phyloP scores from a whole-genome alignment of 2,888 invertebrate species.

The Nysson spinosus region DNA sequence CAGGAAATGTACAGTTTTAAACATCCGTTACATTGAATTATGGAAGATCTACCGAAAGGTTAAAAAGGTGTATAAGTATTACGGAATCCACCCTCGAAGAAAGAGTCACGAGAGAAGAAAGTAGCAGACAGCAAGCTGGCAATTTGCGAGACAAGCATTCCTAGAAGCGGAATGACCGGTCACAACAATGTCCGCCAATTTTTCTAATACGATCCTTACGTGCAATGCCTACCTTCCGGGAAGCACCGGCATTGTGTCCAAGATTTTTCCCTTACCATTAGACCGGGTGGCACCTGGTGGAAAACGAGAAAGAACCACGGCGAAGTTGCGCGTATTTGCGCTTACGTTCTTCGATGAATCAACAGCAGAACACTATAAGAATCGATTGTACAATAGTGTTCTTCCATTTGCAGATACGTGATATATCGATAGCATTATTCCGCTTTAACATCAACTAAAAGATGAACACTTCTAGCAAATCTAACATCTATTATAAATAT shows the following conservation, averaged over 20 bases:
- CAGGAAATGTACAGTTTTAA: too few relatives aligned
- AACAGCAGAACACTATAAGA: constrained; percentile 47
- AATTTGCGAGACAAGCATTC: constrained; percentile 66
- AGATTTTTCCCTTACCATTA: constrained; percentile 51
- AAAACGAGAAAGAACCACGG: constrained; percentile 49
- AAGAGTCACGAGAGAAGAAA: constrained; percentile 4
- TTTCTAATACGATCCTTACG: constrained; percentile 61
- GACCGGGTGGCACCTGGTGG: constrained; percentile 39
- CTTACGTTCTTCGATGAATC: constrained; percentile 48
- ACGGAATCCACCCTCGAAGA: constrained; percentile 14
- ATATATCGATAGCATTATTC: constrained; percentile 15
- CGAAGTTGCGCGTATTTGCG: constrained; percentile 19
- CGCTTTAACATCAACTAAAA: constrained; percentile 16
- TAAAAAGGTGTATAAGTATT: too few relatives aligned
- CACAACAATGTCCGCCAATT: constrained; percentile 63
- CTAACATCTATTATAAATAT: constrained; percentile 38
- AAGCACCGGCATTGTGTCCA: constrained; percentile 61
- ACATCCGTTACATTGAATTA: too few relatives aligned
- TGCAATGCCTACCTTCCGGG: constrained; percentile 61
- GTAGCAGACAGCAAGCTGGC: constrained; percentile 44
- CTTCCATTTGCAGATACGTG: constrained; percentile 48
- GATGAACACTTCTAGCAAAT: constrained; percentile 22
- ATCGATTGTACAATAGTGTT: constrained; percentile 50
- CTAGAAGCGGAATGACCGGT: constrained; percentile 61
- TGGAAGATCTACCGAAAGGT: too few relatives aligned